Base-by-base conservation (phyloP, 2,113 vertebrate species). In the Oreochromis aureus region DNA sequence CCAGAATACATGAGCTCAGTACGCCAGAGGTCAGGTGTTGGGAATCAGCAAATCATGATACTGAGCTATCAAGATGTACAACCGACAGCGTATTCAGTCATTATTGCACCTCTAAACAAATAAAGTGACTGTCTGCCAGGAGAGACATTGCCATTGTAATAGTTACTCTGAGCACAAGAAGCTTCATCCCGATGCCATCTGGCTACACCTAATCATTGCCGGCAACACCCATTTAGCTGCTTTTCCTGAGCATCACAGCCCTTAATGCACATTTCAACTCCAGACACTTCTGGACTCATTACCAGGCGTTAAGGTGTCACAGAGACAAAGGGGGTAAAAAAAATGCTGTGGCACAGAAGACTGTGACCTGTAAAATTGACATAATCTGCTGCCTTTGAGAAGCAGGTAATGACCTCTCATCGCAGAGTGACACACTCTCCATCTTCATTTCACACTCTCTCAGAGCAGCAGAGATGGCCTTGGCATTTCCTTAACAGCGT, bases 391-490 rank as follows among this genome's bases (percentile, higher is more conserved):
- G 90, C 83, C 93, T 94, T 93, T 94, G 94, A 94, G 92, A 86
- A 93, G 79, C 79, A 93, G 83, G 93, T 95, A 96, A 96, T 93
- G 94, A 94, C 93, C 94, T 91, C 93, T 92, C 92, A 89, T 91
- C 16, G 85, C 90, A 54, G 82, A 82, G 85, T 93, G 92, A 92
- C 94, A 93, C 89, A 88, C 86, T 86, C 94, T 95, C 92, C 90
- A 56, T 96, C 94, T 96, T 94, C 92, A 95, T 95, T 96, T 95
- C 95, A 94, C 95, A 95, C 93, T 93, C 91, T 92, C 92, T 90
- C 91, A 88, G 89, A 94, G 93, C 89, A 87, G 91, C 89, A 89
- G 89, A 95, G 95, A 93, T 95, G 92, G 93, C 89, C 89, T 92
- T 93, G 91, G 94, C 94, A 94, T 94, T 94, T 93, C 89, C 89